Conservation (phyloP, 2,113 vertebrate genomes). For the Arizona elegans region DNA sequence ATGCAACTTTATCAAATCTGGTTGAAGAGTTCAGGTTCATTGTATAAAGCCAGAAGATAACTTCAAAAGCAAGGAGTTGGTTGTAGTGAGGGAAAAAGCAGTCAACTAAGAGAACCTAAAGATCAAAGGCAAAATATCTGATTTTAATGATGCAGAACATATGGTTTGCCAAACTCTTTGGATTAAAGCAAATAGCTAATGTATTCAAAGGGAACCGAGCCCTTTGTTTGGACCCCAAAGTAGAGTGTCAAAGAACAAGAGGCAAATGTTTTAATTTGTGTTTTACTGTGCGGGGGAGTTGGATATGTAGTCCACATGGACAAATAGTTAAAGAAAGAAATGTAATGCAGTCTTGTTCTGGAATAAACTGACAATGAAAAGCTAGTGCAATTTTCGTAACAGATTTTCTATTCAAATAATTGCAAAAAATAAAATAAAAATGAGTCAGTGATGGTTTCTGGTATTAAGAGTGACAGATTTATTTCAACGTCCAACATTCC, state of each 20-base stretch:
- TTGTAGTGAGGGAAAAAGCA: conserved; percentile 64
- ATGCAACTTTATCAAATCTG: conserved; percentile 64
- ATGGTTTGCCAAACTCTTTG: conserved; percentile 66
- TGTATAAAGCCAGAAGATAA: conserved; percentile 61
- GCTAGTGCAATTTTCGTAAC: conserved; percentile 6
- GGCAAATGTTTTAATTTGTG: conserved; percentile 42
- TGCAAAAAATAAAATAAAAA: conserved; percentile 39
- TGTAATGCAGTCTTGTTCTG: conserved; percentile 18
- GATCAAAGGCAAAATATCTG: conserved; percentile 71
- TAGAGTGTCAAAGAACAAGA: conserved; percentile 45
- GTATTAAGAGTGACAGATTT: conserved; percentile 33
- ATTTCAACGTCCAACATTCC: conserved; percentile 44
- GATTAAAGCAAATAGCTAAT: conserved; percentile 64
- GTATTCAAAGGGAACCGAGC: conserved; percentile 62
- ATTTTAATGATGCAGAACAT: conserved; percentile 75
- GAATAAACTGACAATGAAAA: conserved; percentile 46
- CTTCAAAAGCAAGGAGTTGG: conserved; percentile 66
- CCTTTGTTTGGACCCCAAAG: conserved; percentile 60
- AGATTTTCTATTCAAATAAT: conserved; percentile 45
- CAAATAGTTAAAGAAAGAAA: conserved; percentile 21
- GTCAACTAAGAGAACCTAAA: conserved; percentile 67
- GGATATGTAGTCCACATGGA: conserved; percentile 27
- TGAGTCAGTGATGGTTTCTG: neutral
- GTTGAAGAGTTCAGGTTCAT: conserved; percentile 56
- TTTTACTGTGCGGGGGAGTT: neutral